A percentile compares a stretch with the other conserved stretches of the same genome.
These are phyloP conservation scores for Pogonomyrmex californicus DNA, from an alignment of 1,140 invertebrate genomes.

Conservation along the genomic window DNA sequence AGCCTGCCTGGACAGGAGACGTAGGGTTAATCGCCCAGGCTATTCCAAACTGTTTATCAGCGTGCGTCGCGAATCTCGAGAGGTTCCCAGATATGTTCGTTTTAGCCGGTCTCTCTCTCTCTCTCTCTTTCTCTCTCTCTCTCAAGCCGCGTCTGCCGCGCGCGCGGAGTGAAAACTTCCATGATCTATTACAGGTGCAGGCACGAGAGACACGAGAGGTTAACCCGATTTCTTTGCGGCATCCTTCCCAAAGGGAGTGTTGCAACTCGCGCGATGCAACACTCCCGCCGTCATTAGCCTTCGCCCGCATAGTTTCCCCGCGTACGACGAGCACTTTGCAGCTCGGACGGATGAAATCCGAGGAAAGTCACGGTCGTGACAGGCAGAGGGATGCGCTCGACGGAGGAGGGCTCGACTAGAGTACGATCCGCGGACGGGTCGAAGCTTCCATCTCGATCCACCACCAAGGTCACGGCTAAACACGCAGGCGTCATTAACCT, in stretches of 20 bases:
- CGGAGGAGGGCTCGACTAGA: slow-evolving; percentile 15
- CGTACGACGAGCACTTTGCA: slow-evolving; percentile 4
- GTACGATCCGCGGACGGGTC: slow-evolving; percentile 1
- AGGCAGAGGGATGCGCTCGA: slow-evolving; percentile 19
- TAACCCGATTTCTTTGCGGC: slow-evolving; percentile 49
- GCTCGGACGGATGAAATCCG: slow-evolving; percentile 45
- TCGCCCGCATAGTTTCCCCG: slow-evolving; percentile 8
- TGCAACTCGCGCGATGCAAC: slow-evolving; percentile 4
- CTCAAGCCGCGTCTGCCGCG: slow-evolving; percentile 9
- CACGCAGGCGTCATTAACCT: slow-evolving; percentile 42
- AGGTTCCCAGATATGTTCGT: not conserved
- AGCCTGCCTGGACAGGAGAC: not conserved
- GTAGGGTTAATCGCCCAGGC: not conserved
- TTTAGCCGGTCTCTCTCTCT: slow-evolving; percentile 7
- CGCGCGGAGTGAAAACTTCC: slow-evolving; percentile 38
- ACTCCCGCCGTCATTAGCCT: slow-evolving; percentile 51
- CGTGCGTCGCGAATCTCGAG: not conserved
- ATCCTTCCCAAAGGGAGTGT: slow-evolving; percentile 30
- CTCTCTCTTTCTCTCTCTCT: slow-evolving; percentile 26
- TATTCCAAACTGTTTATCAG: slow-evolving; percentile 10
- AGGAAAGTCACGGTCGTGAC: slow-evolving; percentile 50
- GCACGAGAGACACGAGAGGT: slow-evolving; percentile 18
- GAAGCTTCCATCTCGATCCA: slow-evolving; percentile 35
- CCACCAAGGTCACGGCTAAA: slow-evolving; percentile 23
- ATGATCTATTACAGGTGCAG: slow-evolving; percentile 36